phyloP scores from a whole-genome alignment of 2,113 vertebrate genomes.

The Strigops habroptila region DNA sequence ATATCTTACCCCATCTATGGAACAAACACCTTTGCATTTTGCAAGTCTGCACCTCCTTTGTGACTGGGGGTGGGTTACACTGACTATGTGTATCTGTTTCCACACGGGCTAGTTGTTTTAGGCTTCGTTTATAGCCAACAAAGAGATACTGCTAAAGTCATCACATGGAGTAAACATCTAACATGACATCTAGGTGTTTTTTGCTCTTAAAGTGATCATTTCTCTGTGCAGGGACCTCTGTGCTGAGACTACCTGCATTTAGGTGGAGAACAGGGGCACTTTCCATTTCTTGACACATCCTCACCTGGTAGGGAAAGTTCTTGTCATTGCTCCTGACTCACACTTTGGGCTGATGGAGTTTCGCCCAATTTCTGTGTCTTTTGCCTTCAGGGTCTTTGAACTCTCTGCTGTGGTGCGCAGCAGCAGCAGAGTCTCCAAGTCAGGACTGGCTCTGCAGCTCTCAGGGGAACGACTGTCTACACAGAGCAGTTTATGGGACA shows the following conservation, averaged over 20 bases:
- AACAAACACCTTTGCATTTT: background rate
- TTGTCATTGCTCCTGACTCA: conserved; percentile 15
- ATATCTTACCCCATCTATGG: background rate
- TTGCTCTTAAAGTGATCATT: background rate
- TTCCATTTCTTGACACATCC: background rate
- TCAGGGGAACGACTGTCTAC: background rate
- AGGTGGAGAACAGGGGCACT: background rate
- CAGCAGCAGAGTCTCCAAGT: background rate
- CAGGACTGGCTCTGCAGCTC: background rate
- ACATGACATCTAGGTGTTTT: background rate
- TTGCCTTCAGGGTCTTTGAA: background rate
- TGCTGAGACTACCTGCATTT: background rate
- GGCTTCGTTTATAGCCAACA: background rate
- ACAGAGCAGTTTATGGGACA: background rate
- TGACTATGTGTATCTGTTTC: background rate
- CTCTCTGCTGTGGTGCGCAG: background rate
- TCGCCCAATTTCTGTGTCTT: conserved; percentile 5
- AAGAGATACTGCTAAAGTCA: background rate
- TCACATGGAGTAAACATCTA: background rate
- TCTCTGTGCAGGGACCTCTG: background rate
- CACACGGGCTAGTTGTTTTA: background rate
- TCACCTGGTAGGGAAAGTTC: conserved; percentile 14
- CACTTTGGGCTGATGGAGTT: background rate
- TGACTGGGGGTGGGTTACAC: background rate
- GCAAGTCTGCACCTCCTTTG: background rate